phyloP scores from a whole-genome alignment of 1,140 invertebrate species.

The Drosophila pandora region DNA sequence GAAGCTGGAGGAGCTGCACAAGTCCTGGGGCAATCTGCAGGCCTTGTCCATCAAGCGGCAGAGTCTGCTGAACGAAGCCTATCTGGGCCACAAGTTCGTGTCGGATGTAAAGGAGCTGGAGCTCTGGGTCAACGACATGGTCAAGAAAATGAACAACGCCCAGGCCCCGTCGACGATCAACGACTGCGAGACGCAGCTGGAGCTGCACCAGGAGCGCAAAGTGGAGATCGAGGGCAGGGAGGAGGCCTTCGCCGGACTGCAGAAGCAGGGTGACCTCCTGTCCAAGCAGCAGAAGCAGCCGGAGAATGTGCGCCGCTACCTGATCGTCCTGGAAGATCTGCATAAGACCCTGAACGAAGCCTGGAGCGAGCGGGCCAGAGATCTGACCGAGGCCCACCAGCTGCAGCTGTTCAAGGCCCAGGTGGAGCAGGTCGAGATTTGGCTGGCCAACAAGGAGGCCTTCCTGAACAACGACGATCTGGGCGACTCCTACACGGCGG shows the following conservation, averaged over 20 bases:
- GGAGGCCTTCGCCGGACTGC: constrained; percentile 90
- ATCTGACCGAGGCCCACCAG: constrained; percentile 94
- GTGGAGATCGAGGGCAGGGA: constrained; percentile 97
- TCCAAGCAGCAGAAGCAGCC: constrained; percentile 82
- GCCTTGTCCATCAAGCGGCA: constrained; percentile 87
- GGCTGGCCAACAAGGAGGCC: constrained; percentile 95
- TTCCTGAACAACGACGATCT: constrained; percentile 97
- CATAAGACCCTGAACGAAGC: constrained; percentile 87
- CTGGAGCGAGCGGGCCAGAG: constrained; percentile 92
- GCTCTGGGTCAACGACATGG: constrained; percentile 91
- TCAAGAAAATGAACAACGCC: constrained; percentile 93
- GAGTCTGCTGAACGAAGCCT: constrained; percentile 88
- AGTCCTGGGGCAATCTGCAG: constrained; percentile 90
- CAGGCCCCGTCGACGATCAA: constrained; percentile 94
- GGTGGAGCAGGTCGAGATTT: constrained; percentile 93
- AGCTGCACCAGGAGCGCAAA: constrained; percentile 97
- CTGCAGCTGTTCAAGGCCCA: constrained; percentile 95
- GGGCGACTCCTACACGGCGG: constrained; percentile 91
- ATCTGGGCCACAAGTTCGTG: constrained; percentile 92
- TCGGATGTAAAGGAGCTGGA: constrained; percentile 91
- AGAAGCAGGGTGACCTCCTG: constrained; percentile 90
- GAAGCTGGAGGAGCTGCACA: constrained; percentile 88
- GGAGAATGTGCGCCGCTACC: constrained; percentile 82
- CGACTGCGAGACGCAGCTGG: constrained; percentile 94
- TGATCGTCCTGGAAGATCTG: constrained; percentile 89